phyloP scores from a whole-genome alignment of 2,888 invertebrate species.

The Argyresthia goedartella region DNA sequence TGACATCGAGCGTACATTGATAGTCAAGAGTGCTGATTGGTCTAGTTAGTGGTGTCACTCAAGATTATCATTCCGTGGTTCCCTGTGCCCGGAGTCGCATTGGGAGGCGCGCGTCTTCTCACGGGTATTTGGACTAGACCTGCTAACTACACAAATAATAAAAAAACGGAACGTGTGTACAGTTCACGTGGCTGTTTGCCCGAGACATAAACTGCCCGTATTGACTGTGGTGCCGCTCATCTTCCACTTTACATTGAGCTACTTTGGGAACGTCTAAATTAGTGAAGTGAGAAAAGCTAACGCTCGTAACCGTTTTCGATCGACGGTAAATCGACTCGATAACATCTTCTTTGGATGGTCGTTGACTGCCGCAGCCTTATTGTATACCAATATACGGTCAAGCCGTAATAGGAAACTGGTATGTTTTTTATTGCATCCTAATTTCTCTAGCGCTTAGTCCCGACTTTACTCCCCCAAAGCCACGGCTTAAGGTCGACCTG shows the following conservation, averaged over 20 bases:
- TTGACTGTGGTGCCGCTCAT: constrained; percentile 61
- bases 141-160: constrained; percentile 61
- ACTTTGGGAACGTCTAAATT: constrained; percentile 68
- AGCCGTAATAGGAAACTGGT: constrained; percentile 47
- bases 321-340: constrained; percentile 58
- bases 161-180: constrained; percentile 60
- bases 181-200: constrained; percentile 65
- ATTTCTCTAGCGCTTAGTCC: constrained; percentile 41
- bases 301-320: constrained; percentile 57
- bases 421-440: constrained; percentile 42
- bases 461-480: constrained; percentile 37
- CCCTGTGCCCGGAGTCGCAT: constrained; percentile 9
- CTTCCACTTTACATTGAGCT: constrained; percentile 60
- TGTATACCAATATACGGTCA: constrained; percentile 44
- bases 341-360: constrained; percentile 45
- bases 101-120: constrained; percentile 48
- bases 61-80: constrained; percentile 37
- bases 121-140: constrained; percentile 63
- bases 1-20: constrained; percentile 22
- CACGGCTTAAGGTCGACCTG: constrained; percentile 27
- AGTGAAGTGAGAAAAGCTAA: constrained; percentile 67
- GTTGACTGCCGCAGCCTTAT: constrained; percentile 44
- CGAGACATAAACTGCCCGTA: constrained; percentile 58
- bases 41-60: constrained; percentile 42
- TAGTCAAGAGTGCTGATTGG: constrained; percentile 34